phyloP scores from a whole-genome alignment of 1,140 invertebrate genomes.

The Macrobrachium nipponense region DNA sequence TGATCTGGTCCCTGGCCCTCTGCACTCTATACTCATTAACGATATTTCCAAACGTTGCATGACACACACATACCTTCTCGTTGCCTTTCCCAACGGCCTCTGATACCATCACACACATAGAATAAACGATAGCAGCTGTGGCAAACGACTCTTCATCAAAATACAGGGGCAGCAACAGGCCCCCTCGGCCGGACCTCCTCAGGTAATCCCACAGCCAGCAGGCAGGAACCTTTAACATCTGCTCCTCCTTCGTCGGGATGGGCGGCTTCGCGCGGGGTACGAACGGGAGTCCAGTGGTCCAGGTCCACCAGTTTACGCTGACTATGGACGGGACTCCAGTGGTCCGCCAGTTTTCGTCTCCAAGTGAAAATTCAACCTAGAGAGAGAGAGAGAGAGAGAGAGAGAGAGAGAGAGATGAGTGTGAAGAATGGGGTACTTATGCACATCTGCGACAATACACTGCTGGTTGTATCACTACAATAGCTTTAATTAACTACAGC shows the following conservation, averaged over 20 bases:
- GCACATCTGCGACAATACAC: too few relatives aligned
- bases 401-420: too few relatives aligned
- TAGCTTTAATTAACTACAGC: too few relatives aligned
- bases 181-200: background rate
- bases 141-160: background rate
- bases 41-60: too few relatives aligned
- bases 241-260: background rate
- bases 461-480: too few relatives aligned
- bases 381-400: too few relatives aligned
- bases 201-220: conserved; percentile 40
- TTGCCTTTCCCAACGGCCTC: background rate
- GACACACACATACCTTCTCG: background rate
- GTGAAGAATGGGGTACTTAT: too few relatives aligned
- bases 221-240: background rate
- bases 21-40: background rate
- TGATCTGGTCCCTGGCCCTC: background rate
- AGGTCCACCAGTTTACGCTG: background rate
- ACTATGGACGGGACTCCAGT: background rate
- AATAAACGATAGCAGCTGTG: conserved; percentile 22
- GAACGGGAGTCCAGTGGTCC: background rate
- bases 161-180: conserved; percentile 3
- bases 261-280: background rate
- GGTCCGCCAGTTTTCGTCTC: background rate
- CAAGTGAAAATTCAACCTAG: background rate
- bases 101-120: conserved; percentile 1